A percentile compares a stretch with the other conserved stretches of the same genome.
Conservation (phyloP, 2,888 invertebrate species). For the Corbicula japonica region DNA sequence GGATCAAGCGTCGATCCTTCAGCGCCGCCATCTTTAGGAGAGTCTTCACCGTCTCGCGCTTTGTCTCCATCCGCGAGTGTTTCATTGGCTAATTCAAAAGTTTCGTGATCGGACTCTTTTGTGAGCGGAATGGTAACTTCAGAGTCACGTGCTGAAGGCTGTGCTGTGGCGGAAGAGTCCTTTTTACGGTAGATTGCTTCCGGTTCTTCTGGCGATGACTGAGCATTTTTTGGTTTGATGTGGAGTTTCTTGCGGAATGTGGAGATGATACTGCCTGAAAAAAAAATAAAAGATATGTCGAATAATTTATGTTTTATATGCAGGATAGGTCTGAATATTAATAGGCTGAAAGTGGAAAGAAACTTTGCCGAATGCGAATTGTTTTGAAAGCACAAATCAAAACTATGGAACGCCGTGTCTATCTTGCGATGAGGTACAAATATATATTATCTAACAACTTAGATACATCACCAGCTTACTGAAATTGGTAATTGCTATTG, state of each 20-base stretch:
- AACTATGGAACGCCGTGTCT: constrained; percentile 11
- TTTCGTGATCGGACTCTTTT: constrained; percentile 50
- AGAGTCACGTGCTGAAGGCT: constrained; percentile 22
- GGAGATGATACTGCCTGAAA: constrained; percentile 52
- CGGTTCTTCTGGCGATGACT: constrained; percentile 39
- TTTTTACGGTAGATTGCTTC: constrained; percentile 59
- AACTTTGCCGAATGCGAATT: too few species aligned
- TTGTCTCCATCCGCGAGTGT: constrained; percentile 33
- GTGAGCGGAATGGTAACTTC: constrained; percentile 48
- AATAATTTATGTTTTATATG: neutral
- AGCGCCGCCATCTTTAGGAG: constrained; percentile 55
- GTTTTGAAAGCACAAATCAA: too few species aligned
- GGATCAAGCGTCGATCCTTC: constrained; percentile 42
- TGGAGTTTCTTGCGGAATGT: constrained; percentile 62
- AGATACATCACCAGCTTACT: too few species aligned
- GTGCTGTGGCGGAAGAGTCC: constrained; percentile 18
- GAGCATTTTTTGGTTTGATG: constrained; percentile 37
- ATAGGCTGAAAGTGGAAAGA: too few species aligned
- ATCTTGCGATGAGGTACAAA: neutral
- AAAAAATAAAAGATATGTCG: neutral
- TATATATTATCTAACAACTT: too few species aligned
- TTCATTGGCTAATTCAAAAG: constrained; percentile 57
- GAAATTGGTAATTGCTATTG: too few species aligned
- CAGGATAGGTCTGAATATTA: neutral
- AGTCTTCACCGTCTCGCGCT: constrained; percentile 42